Percentiles rank a stretch among this genome's conserved stretches.
Evolutionary conservation across 2,797 vertebrate species (phyloP).

Genomic region (Sebastes cheni): DNA sequence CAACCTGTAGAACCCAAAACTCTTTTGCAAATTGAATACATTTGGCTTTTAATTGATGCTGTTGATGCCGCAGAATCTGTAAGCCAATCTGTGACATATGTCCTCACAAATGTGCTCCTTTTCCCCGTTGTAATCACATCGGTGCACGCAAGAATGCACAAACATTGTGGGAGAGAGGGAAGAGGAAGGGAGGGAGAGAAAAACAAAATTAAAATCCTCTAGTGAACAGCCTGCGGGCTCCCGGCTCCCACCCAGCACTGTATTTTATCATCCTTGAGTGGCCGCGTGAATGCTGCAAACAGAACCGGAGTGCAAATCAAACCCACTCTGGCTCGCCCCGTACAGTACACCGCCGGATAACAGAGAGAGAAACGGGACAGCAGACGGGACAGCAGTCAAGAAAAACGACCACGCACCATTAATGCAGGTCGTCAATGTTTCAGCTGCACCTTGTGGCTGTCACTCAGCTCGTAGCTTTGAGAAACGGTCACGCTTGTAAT

Average conservation of each 20-base stretch:
- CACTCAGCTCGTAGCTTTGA: constrained; percentile 48
- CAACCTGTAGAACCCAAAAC: constrained; percentile 10
- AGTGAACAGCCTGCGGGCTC: constrained; percentile 66
- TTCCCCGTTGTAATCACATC: constrained; percentile 53
- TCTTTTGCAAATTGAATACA: neutral
- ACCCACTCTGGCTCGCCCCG: constrained; percentile 17
- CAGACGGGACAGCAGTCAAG: constrained; percentile 19
- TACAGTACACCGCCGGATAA: constrained; percentile 32
- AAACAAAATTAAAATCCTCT: constrained; percentile 71
- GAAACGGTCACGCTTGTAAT: constrained; percentile 26
- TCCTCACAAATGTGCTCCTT: constrained; percentile 30
- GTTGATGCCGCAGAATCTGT: constrained; percentile 7
- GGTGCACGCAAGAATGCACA: constrained; percentile 60
- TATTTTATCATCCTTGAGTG: constrained; percentile 75
- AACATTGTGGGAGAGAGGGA: constrained; percentile 47
- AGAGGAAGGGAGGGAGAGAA: constrained; percentile 36
- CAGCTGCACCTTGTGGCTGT: constrained; percentile 43
- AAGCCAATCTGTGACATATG: constrained; percentile 39
- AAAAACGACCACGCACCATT: constrained; percentile 43
- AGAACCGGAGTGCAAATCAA: constrained; percentile 69
- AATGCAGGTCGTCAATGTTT: constrained; percentile 51
- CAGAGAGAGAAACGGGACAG: constrained; percentile 33
- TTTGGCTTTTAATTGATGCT: constrained; percentile 35
- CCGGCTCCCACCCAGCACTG: constrained; percentile 47
- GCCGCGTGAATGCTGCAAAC: constrained; percentile 53